These are phyloP conservation scores for Cenopis cana DNA, from an alignment of 2,888 invertebrate species.

Conservation along the genomic window DNA sequence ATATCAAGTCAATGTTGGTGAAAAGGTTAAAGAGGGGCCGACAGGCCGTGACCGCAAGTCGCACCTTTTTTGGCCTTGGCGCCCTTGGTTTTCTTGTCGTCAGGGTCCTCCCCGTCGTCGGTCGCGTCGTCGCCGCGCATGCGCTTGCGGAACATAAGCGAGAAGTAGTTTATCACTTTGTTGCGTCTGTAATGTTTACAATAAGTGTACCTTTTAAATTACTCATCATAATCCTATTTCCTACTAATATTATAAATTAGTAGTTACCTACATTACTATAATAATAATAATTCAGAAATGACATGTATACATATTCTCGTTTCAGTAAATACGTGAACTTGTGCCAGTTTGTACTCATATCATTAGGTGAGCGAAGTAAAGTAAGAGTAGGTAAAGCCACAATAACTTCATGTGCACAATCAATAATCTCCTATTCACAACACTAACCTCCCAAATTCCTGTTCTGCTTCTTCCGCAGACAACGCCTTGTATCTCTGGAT, in stretches of 20 bases:
- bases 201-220: no score
- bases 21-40: no score
- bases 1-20: no score
- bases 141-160: slow-evolving; percentile 96
- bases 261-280: no score
- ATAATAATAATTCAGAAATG: no score
- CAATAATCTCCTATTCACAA: neutral
- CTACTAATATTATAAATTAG: no score
- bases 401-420: neutral
- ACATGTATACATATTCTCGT: no score
- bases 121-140: slow-evolving; percentile 90
- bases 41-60: neutral
- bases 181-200: slow-evolving; percentile 89
- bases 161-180: slow-evolving; percentile 98
- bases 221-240: no score
- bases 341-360: no score
- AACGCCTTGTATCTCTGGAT: slow-evolving; percentile 96
- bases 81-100: slow-evolving; percentile 85
- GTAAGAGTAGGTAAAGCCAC: no score
- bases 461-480: slow-evolving; percentile 99
- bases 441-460: slow-evolving; percentile 93
- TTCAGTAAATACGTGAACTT: no score
- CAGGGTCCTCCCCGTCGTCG: slow-evolving; percentile 87
- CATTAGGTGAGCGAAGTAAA: no score
- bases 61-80: slow-evolving; percentile 83